These are phyloP conservation scores for Nicator chloris DNA, from an alignment of 2,113 vertebrate genomes.

Conservation along the genomic window DNA sequence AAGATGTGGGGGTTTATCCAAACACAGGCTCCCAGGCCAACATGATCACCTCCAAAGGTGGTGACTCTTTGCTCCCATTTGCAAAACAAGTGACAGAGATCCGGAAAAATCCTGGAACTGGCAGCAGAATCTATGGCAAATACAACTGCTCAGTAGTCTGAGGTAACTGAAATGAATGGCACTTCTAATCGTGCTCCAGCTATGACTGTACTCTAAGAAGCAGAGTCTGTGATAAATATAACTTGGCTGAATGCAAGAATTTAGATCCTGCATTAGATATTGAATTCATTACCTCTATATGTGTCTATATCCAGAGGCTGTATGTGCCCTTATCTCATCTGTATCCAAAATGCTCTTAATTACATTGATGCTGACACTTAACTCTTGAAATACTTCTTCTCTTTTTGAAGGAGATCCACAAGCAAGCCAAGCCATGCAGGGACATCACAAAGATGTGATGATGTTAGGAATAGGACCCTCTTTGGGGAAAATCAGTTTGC, in stretches of 20 bases:
- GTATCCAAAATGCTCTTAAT: constrained; percentile 4
- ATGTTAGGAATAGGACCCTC: neutral
- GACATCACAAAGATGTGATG: neutral
- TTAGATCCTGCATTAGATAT: constrained; percentile 43
- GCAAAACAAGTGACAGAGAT: neutral
- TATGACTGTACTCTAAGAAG: constrained; percentile 40
- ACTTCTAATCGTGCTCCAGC: constrained; percentile 28
- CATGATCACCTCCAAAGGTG: neutral
- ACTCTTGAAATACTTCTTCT: constrained; percentile 13
- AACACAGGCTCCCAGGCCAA: neutral
- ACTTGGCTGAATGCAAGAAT: constrained; percentile 52
- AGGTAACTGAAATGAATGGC: constrained; percentile 22
- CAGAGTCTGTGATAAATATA: constrained; percentile 55
- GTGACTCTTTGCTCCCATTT: neutral
- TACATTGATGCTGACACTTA: constrained; percentile 44
- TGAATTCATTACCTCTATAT: constrained; percentile 57
- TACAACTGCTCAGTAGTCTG: constrained; percentile 28
- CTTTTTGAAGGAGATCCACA: neutral
- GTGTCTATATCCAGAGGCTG: constrained; percentile 52
- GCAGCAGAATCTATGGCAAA: neutral
- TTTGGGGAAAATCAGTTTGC: constrained; percentile 12
- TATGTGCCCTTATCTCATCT: constrained; percentile 50
- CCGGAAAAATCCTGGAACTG: constrained; percentile 3
- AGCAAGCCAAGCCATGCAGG: neutral
- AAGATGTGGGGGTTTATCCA: neutral